Conservation (phyloP, 2,888 invertebrate genomes). For the Harpalus rufipes region DNA sequence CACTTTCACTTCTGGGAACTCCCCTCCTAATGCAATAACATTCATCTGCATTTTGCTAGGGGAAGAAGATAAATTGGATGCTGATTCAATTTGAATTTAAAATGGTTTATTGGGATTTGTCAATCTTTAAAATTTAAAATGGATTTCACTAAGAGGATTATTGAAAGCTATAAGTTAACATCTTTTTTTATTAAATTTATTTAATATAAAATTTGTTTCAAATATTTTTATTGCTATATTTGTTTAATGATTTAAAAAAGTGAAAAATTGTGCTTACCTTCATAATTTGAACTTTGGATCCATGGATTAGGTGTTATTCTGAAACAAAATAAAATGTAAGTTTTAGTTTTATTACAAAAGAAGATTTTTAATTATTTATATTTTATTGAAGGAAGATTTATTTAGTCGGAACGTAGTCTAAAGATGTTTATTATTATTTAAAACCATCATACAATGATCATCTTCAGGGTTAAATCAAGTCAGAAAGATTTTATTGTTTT, state of each 20-base stretch:
- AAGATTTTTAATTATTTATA: not conserved
- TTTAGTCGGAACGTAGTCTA: too few species aligned
- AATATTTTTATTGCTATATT: too few species aligned
- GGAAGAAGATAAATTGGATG: not conserved
- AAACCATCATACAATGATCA: too few species aligned
- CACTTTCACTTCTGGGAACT: not conserved
- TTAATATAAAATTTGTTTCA: not conserved
- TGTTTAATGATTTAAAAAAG: not conserved
- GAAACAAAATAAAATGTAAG: not conserved
- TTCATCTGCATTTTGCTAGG: not conserved
- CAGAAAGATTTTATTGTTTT: too few species aligned
- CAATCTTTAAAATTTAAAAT: not conserved
- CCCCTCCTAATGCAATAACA: not conserved
- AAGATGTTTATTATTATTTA: too few species aligned
- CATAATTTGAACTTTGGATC: not conserved
- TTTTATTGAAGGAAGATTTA: too few species aligned
- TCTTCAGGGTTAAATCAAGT: too few species aligned
- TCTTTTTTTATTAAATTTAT: too few species aligned
- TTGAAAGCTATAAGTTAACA: not conserved
- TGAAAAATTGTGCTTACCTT: not conserved
- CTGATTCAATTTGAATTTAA: not conserved
- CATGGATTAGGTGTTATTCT: not conserved
- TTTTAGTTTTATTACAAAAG: not conserved
- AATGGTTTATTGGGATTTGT: not conserved
- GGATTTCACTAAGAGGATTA: not conserved